Evolutionary conservation across 2,113 vertebrate species (phyloP), one percentile per base, ranked within the genome.

Genomic region (Orientallactaga bullata): DNA sequence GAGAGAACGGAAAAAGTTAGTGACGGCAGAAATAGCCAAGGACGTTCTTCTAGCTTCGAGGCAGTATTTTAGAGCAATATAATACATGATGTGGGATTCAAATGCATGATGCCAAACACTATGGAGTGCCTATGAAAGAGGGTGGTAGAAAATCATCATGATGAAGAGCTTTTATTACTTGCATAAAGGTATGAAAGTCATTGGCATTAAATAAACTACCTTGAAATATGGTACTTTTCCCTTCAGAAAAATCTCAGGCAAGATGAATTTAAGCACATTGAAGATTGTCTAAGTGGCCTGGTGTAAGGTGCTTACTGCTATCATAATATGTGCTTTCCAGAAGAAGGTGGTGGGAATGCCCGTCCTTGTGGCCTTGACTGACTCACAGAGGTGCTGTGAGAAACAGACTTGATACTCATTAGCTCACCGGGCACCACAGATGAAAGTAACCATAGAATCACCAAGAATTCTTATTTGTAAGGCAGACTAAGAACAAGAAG

Each of bases 1-100:
- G 47, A 94, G 77, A 94, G 95, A 91, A 95, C 24, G 86, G 87
- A 94, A 93, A 72, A 79, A 85, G 94, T 95, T 85, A 95, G 92
- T 60, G 83, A 94, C 37, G 85, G 87, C 65, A 88, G 69, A 89
- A 93, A 88, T 0, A 88, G 88, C 78, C 58, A 74, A 94, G 65
- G 39, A 66, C 86, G 68, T 3, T 47, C 65, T 82, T 79, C 82
- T 58, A 76, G 86, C 76, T 65, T 15, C 16, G 60, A 93, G 61
- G 61, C 51, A 85, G 76, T 69, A 21, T 30, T 89, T 94, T 13
- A 76, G 51, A 69, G 71, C 28, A 80, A 85, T 55, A 51, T 39
- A 42, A 89, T 39, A 51, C 7, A 78, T 24, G 63, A 5, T 10
- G 65, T 30, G 35, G 47, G 89, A 55, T 55, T 78, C 78, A 74